Evolutionary conservation across 1,140 invertebrate species (phyloP), one percentile per base, ranked within the genome.

Genomic region (Drepana arcuata): DNA sequence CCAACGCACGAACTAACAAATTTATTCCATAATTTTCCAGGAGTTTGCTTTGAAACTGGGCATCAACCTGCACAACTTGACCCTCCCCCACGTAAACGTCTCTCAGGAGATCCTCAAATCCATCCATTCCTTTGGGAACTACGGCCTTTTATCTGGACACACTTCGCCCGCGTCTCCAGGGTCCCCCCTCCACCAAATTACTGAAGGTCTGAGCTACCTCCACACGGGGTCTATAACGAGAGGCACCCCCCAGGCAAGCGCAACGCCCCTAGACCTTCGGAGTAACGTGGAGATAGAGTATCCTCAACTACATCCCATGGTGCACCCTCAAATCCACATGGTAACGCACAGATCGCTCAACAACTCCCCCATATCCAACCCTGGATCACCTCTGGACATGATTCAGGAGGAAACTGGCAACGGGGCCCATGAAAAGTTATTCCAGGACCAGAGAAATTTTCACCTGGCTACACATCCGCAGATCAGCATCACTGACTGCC

Each of bases 401-500:
- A 95, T 96, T 27, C 91, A 93, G 64, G 94, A 96, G 63, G 93
- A 95, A 73, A 88, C 85, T 39, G 77, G 85, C 14, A 85, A 86
- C 40, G 80, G 85, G 41, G 65, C 73, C 25, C 66, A 62, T 2
- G 62, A 65, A 0, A 67, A 63, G 34, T 12, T 41, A 2, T 69
- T 63, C 32, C 49, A 48, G 29, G 36, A 30, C 4, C 42, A 55
- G 10, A 62, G 58, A 29, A 49, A 48, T 9, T 43, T 28, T 14
- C 64, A 59, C 26, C 36, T 38, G 1, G 32, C 70, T 0, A 64
- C 55, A 1, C 86, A 90, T 60, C 94, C 95, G 0, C 94, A 95
- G 77, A 97, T 97, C 46, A 95, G 93, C 51, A 87, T 96, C 2
- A 96, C 95, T 0, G 95, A 97, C 69, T 93, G 94, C 40, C 83